Conservation (phyloP, 2,888 invertebrate species). For the Nomada ruficornis region DNA sequence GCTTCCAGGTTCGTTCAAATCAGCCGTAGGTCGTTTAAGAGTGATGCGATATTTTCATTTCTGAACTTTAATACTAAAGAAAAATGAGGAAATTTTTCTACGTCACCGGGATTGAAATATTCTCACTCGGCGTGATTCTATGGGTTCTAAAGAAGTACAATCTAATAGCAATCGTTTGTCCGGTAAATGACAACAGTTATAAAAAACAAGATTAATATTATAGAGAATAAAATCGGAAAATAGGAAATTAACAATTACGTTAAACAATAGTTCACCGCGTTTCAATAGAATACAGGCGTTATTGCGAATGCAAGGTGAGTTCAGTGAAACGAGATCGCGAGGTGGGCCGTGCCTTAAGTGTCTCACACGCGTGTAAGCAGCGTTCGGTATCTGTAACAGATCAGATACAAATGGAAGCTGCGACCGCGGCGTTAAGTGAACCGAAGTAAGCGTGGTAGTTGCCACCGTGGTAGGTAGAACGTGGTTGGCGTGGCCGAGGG, state of each 20-base stretch:
- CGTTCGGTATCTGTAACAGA: constrained; percentile 73
- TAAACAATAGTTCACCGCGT: neutral
- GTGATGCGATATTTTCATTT: no score
- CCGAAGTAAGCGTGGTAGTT: constrained; percentile 62
- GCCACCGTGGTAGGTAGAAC: constrained; percentile 68
- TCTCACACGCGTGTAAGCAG: constrained; percentile 61
- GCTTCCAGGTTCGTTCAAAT: neutral
- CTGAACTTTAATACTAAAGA: no score
- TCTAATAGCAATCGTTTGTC: no score
- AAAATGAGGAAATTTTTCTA: no score
- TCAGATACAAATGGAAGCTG: constrained; percentile 74
- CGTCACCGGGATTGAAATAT: no score
- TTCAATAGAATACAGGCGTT: neutral
- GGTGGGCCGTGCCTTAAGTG: constrained; percentile 51
- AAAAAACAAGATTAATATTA: no score
- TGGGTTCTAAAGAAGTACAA: no score
- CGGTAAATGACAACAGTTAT: no score
- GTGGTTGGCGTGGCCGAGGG: constrained; percentile 43
- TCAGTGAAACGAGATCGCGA: constrained; percentile 41
- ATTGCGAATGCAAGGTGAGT: neutral
- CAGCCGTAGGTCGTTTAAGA: neutral
- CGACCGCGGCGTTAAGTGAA: constrained; percentile 62
- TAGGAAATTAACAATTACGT: no score
- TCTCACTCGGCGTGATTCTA: no score
- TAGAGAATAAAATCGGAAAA: no score